Base-by-base conservation (phyloP, 2,113 vertebrate species). In the Leuciscus idus region DNA sequence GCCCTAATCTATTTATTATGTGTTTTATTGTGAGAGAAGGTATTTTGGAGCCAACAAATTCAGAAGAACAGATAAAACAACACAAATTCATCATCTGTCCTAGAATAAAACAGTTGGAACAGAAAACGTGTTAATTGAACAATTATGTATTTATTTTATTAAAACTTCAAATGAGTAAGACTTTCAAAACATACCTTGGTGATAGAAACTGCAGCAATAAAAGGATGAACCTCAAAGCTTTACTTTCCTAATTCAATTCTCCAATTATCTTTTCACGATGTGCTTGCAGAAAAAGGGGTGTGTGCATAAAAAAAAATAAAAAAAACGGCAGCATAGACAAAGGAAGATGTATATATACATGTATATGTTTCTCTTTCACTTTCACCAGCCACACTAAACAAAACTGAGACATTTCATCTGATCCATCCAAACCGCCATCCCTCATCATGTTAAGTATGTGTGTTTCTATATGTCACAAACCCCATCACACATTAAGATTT, bases 371-470 rank as follows among this genome's bases (percentile, higher is more conserved):
- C 23, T 30, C 4, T 73, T 86, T 30, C 7, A 3, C 23, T 33
- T 13, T 82, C 43, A 55, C 15, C 68, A 72, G 8, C 28, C 59
- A 52, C 39, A 21, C 50, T 75, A 82, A 86, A 64, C 21, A 19
- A 52, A 68, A 4, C 39, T 48, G 36, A 57, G 70, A 83, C 46
- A 1, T 83, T 72, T 83, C 46, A 83, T 86, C 57, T 81, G 57
- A 33, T 74, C 28, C 28, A 39, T 66, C 6, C 73, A 62, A 68
- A 21, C 28, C 57, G 48, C 8, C 48, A 61, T 59, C 46, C 52
- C 68, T 81, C 55, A 75, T 70, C 64, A 43, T 73, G 36, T 28
- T 30, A 21, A 50, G 21, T 28, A 33, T 39, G 39, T 73, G 57
- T 50, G 70, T 43, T 70, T 57, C 4, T 82, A 12, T 30, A 3